Evolutionary conservation across 2,888 invertebrate genomes (phyloP).

Genomic region (Tholera decimalis): DNA sequence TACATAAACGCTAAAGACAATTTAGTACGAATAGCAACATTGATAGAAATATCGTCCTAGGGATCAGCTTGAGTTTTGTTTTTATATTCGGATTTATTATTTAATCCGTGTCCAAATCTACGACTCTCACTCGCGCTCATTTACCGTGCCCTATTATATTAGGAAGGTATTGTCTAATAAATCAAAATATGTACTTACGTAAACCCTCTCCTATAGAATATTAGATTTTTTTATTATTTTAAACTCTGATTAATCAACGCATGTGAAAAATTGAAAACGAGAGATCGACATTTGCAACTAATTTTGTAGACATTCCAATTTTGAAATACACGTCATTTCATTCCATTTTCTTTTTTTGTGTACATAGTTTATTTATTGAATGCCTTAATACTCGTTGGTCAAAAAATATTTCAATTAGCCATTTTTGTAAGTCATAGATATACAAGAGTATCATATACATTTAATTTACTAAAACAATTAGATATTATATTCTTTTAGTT

Average conservation of each 20-base stretch:
- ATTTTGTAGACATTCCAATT: conserved; percentile 76
- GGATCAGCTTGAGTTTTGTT: background rate
- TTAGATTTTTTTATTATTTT: conserved; percentile 30
- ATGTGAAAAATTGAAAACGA: conserved; percentile 54
- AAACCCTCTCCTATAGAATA: conserved; percentile 26
- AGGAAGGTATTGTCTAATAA: background rate
- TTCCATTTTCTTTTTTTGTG: conserved; percentile 21
- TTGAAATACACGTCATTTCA: conserved; percentile 64
- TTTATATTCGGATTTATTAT: background rate
- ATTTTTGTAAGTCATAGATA: no score
- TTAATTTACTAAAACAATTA: no score
- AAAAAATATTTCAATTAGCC: background rate
- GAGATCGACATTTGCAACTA: conserved; percentile 66
- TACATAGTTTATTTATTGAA: background rate
- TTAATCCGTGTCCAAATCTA: background rate
- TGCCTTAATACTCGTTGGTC: conserved; percentile 12
- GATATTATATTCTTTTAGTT: no score
- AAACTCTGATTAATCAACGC: conserved; percentile 53
- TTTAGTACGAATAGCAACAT: no score
- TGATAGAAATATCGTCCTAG: background rate
- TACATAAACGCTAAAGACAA: background rate
- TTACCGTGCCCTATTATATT: background rate
- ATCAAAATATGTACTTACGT: conserved; percentile 27
- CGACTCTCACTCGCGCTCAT: background rate
- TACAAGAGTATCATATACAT: no score